Evolutionary conservation across 2,888 invertebrate genomes (phyloP).

Genomic region (Petrolisthes manimaculis): DNA sequence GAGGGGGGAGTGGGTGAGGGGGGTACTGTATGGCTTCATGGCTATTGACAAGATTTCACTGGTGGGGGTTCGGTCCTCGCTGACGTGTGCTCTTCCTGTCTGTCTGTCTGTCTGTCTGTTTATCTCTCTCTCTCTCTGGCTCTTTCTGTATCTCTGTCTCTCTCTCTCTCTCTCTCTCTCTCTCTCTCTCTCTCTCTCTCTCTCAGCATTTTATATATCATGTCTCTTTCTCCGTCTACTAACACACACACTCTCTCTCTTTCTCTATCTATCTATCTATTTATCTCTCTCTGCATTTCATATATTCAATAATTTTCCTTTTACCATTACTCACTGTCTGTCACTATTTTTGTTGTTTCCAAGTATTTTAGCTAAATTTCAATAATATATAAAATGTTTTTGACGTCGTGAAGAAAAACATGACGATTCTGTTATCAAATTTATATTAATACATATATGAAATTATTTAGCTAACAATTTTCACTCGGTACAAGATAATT

Average conservation of each 20-base stretch:
- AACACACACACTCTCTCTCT: neutral
- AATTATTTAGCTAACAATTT: too few relatives aligned
- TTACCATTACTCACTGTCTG: too few relatives aligned
- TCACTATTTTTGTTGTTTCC: too few relatives aligned
- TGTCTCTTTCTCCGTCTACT: neutral
- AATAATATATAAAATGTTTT: too few relatives aligned
- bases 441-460: too few relatives aligned
- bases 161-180: neutral
- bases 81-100: neutral
- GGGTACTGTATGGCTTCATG: neutral
- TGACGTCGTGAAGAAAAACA: too few relatives aligned
- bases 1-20: neutral
- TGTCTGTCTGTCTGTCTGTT: too few relatives aligned
- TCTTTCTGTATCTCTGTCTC: neutral
- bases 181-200: neutral
- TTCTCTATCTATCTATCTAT: neutral
- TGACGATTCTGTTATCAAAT: too few relatives aligned
- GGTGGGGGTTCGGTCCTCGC: neutral
- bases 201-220: neutral
- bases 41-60: constrained; percentile 17
- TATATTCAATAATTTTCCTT: neutral
- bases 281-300: neutral
- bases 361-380: too few relatives aligned
- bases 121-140: neutral
- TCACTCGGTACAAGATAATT: too few relatives aligned